Base-by-base conservation (phyloP, 2,888 invertebrate genomes). In the Caenorhabditis sp. region DNA sequence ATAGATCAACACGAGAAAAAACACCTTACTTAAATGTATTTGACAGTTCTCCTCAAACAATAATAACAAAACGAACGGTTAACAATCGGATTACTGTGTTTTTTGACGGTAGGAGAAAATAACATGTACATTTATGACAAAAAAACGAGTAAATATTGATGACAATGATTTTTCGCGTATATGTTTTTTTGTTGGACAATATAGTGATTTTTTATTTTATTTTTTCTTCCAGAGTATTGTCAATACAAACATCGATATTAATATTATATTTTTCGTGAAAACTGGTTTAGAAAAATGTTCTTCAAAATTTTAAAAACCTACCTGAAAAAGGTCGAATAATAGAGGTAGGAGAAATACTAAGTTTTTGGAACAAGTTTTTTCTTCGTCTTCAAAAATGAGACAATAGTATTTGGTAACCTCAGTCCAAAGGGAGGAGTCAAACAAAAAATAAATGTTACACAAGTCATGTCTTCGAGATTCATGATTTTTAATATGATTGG, bases 51-150 rank as follows among this genome's bases (percentile, higher is more conserved):
- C 36, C 43, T 17, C 43, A 43, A 43, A 43, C 17, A 43, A 52
- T 23, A 52, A 52, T 52, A 52, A 52, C 8, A 23, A 52, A n/a
- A 20, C 21, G 12, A 59, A 53, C 54, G 56, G 70, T 71, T 67
- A 67, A 71, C 71, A 71, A 67, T 71, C 60, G 67, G 71, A 71
- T 71, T 67, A 70, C 59, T 66, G 62, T 54, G 23, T 43, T 43
- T 17, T 43, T 43, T 43, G 17, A 14, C 7, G 17, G 43, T 43
- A 43, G 43, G 43, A 5, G 14, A 43, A 43, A 43, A 43, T 43
- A 43, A 62, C 12, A 43, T 43, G 43, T 43, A 43, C 12, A 43
- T 43, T 43, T 43, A 43, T 43, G 43, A 43, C 31, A 31, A 31
- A 3, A 43, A 43, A 43, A 12, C 17, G 43, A 17, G 43, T 43